Evolutionary conservation across 1,140 invertebrate genomes (phyloP), one percentile per base, ranked within the genome.

Genomic region (Thaumetopoea pityocampa): DNA sequence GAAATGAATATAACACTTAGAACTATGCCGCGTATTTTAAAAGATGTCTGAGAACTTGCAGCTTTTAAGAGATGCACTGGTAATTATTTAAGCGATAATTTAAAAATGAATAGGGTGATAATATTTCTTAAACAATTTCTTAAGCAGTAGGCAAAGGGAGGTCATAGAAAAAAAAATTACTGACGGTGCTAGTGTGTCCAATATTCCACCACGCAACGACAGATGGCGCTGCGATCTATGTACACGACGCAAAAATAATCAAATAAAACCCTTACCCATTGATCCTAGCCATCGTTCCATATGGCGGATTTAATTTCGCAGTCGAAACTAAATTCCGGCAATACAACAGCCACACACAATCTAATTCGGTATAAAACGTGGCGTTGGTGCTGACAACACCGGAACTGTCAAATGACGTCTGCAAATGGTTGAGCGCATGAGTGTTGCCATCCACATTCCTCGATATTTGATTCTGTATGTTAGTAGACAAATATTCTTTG

Each of bases 311-410:
- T 7, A 88, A 57, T 22, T 82, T 84, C 1, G 87, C 74, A 1
- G 88, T 89, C 1, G 86, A 87, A 12, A 87, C 87, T 16, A 90
- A 63, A 71, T 89, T 89, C 30, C 81, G 73, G 56, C 89, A 90
- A 67, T 90, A 90, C 36, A 89, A 56, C 18, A 86, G 79, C 89
- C 89, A 90, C 1, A 90, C 78, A 45, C 89, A 90, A 49, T 90
- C 89, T 46, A 90, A 58, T 22, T 84, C 79, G 0, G 79, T 80
- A 32, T 70, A 79, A 20, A 40, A 15, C 5, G 18, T 24, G 10
- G 15, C 56, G 14, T 19, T 27, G 27, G 12, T 63, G 54, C 45
- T 48, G 62, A 45, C 57, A 54, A 33, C 46, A 22, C 10, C 28
- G 7, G 44, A 35, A 4, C 34, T 64, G 54, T 58, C 60, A 37